Evolutionary conservation across 2,113 vertebrate genomes (phyloP).

Genomic region (Mungos mungo): DNA sequence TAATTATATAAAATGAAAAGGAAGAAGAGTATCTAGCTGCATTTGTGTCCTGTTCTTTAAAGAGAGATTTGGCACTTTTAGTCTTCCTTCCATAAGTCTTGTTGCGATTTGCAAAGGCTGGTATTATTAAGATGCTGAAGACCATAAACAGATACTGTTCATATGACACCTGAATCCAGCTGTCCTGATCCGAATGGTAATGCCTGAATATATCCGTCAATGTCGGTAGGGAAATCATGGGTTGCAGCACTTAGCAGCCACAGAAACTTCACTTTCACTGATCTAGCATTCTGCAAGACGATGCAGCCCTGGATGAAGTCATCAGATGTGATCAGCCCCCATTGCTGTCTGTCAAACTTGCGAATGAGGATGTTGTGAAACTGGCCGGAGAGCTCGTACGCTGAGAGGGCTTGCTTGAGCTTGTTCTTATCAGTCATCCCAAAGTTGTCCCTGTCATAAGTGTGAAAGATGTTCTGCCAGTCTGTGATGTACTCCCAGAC

Average conservation of each 20-base stretch:
- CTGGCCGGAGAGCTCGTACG: slow-evolving; percentile 96
- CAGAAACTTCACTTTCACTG: neutral
- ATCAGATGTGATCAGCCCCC: slow-evolving; percentile 95
- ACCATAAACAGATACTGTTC: slow-evolving; percentile 97
- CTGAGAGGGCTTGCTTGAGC: slow-evolving; percentile 96
- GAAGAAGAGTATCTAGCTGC: neutral
- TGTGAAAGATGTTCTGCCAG: slow-evolving; percentile 98
- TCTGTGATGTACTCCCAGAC: slow-evolving; percentile 99
- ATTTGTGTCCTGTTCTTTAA: no score
- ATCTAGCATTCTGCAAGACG: slow-evolving; percentile 88
- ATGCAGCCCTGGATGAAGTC: slow-evolving; percentile 99
- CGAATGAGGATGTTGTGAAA: slow-evolving; percentile 96
- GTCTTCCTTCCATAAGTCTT: neutral
- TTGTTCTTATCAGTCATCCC: slow-evolving; percentile 98
- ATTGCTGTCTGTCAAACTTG: slow-evolving; percentile 96
- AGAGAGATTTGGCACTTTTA: neutral
- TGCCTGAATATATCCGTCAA: slow-evolving; percentile 93
- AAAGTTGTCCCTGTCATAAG: slow-evolving; percentile 97
- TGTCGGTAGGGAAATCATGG: neutral
- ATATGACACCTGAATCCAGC: slow-evolving; percentile 96
- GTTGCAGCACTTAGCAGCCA: neutral
- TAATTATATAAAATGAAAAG: neutral
- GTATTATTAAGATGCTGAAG: slow-evolving; percentile 92
- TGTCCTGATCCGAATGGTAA: slow-evolving; percentile 91
- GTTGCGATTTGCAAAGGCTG: neutral